Evolutionary conservation across 2,797 vertebrate genomes (phyloP).

Genomic region (Urophycis tenuis): DNA sequence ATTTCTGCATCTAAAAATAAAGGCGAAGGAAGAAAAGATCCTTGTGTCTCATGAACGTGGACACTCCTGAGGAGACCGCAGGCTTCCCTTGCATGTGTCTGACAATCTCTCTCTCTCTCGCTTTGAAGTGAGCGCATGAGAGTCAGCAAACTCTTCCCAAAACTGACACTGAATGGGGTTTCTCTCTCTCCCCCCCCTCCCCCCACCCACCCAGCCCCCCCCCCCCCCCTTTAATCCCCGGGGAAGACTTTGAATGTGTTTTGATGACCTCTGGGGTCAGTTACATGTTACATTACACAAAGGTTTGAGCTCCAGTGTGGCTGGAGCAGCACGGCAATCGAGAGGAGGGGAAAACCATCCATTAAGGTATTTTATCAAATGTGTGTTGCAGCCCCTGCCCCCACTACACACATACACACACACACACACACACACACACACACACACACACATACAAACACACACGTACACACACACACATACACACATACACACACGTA

Average conservation of each 20-base stretch:
- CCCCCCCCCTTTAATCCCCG: slow-evolving; percentile 43
- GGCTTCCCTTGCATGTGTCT: not conserved
- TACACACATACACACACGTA: too few species aligned
- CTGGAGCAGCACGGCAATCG: slow-evolving; percentile 25
- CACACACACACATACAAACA: not conserved
- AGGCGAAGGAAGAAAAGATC: not conserved
- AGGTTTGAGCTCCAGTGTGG: slow-evolving; percentile 50
- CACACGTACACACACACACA: too few species aligned
- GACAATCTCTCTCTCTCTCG: not conserved
- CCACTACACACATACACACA: not conserved
- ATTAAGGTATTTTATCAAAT: slow-evolving; percentile 40
- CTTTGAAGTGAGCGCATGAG: slow-evolving; percentile 12
- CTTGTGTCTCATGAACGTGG: not conserved
- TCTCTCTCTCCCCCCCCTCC: slow-evolving; percentile 9
- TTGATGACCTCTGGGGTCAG: slow-evolving; percentile 62
- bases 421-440: not conserved
- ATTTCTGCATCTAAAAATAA: not conserved
- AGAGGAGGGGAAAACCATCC: slow-evolving; percentile 34
- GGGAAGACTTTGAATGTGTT: slow-evolving; percentile 49
- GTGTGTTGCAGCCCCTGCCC: not conserved
- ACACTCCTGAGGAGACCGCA: not conserved
- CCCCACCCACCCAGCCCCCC: not conserved
- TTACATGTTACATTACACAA: slow-evolving; percentile 65
- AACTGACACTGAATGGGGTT: slow-evolving; percentile 39
- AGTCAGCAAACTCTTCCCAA: slow-evolving; percentile 39